phyloP scores from a whole-genome alignment of 2,113 vertebrate genomes.

The Chloroceryle aenea region DNA sequence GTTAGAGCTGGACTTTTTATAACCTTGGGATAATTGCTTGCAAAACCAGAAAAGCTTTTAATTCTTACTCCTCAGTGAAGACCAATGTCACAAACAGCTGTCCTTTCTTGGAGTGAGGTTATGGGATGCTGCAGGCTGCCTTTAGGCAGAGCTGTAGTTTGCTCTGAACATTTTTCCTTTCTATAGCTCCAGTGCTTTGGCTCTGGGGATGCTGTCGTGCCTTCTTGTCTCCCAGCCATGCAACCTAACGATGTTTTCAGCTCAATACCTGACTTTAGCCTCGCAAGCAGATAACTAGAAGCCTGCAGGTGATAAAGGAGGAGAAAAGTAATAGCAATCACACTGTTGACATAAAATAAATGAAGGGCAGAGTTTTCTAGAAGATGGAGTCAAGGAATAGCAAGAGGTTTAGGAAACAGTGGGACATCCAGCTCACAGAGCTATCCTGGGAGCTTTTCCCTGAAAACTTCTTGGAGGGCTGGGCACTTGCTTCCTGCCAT shows the following conservation, averaged over 20 bases:
- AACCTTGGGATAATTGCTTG: constrained; percentile 44
- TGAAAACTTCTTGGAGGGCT: neutral
- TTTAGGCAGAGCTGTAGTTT: constrained; percentile 7
- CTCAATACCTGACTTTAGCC: neutral
- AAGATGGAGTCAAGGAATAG: neutral
- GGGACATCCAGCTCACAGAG: neutral
- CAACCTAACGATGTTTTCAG: neutral
- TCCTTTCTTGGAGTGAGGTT: neutral
- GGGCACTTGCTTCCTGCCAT: neutral
- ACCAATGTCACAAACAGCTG: neutral
- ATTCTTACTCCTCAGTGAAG: neutral
- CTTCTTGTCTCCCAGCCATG: neutral
- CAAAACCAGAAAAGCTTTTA: constrained; percentile 29
- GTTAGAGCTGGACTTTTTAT: neutral
- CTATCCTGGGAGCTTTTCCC: neutral
- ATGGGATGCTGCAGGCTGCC: neutral
- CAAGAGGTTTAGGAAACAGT: neutral
- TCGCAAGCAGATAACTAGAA: neutral
- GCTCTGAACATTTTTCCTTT: neutral
- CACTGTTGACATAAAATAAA: neutral
- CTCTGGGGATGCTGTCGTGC: neutral
- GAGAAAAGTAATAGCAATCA: neutral
- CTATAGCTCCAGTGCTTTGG: neutral
- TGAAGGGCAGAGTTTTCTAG: neutral
- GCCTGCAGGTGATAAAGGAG: neutral